phyloP scores from a whole-genome alignment of 2,888 invertebrate species.

The Conchocele bisecta region DNA sequence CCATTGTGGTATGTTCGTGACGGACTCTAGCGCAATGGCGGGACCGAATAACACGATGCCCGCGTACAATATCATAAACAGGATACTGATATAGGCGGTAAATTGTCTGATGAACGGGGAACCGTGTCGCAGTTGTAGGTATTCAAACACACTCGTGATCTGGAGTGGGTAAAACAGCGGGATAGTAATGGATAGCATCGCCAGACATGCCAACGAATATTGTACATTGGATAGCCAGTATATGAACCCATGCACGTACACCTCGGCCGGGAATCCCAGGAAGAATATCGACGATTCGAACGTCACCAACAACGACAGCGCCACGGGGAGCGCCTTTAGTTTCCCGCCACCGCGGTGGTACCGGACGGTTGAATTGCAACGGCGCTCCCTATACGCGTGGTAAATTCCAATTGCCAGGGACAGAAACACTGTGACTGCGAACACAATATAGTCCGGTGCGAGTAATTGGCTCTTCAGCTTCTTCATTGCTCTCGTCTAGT shows the following conservation, averaged over 20 bases:
- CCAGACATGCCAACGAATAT: conserved; percentile 18
- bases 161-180: conserved; percentile 44
- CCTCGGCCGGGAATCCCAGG: too few relatives aligned
- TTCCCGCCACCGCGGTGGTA: conserved; percentile 46
- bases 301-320: conserved; percentile 45
- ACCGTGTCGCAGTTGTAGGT: conserved; percentile 30
- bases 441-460: conserved; percentile 38
- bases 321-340: conserved; percentile 38
- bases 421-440: conserved; percentile 11
- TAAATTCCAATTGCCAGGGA: conserved; percentile 28
- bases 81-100: conserved; percentile 17
- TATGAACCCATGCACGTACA: conserved; percentile 40
- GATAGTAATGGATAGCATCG: conserved; percentile 35
- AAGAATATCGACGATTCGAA: conserved; percentile 51
- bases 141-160: conserved; percentile 47
- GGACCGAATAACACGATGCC: conserved; percentile 41
- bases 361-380: neutral
- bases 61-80: conserved; percentile 34
- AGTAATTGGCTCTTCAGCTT: too few relatives aligned
- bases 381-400: conserved; percentile 25
- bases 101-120: conserved; percentile 23
- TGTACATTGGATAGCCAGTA: conserved; percentile 34
- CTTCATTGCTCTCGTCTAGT: too few relatives aligned
- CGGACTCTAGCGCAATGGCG: conserved; percentile 34
- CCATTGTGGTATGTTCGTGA: conserved; percentile 26